phyloP scores from a whole-genome alignment of 2,797 vertebrate species.

The Ptychobarbus kaznakovi region DNA sequence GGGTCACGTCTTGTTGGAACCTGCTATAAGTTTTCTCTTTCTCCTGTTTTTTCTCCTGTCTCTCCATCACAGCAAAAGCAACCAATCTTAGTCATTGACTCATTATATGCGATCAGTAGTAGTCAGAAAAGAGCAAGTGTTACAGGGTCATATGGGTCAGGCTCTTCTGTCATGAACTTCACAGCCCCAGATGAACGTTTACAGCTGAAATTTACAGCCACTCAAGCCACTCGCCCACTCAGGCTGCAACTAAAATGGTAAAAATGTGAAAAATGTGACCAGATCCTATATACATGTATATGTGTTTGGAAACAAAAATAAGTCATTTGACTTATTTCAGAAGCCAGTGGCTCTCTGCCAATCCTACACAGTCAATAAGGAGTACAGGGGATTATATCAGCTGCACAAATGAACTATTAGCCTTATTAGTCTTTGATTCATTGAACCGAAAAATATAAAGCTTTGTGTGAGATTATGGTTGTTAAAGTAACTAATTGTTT shows the following conservation, averaged over 20 bases:
- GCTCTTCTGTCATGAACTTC: background rate
- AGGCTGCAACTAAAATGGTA: background rate
- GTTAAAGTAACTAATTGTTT: constrained; percentile 20
- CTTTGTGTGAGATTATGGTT: constrained; percentile 1
- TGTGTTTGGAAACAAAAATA: background rate
- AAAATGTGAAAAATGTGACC: background rate
- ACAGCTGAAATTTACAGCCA: background rate
- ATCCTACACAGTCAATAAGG: background rate
- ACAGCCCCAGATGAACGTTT: background rate
- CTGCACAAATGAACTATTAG: background rate
- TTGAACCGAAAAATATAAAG: constrained; percentile 15
- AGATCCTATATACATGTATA: background rate
- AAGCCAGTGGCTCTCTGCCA: background rate
- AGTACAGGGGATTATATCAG: constrained; percentile 16
- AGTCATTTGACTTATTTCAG: background rate
- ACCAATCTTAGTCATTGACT: no score
- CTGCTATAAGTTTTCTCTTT: constrained; percentile 12
- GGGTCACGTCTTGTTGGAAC: constrained; percentile 28
- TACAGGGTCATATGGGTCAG: background rate
- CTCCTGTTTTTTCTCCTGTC: constrained; percentile 9
- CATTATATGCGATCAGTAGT: background rate
- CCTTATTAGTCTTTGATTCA: constrained; percentile 28
- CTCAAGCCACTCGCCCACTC: background rate
- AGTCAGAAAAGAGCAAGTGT: background rate
- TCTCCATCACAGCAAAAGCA: background rate